Evolutionary conservation across 2,888 invertebrate species (phyloP), one percentile per base, ranked within the genome.

Genomic region (Cylindroiulus punctatus): DNA sequence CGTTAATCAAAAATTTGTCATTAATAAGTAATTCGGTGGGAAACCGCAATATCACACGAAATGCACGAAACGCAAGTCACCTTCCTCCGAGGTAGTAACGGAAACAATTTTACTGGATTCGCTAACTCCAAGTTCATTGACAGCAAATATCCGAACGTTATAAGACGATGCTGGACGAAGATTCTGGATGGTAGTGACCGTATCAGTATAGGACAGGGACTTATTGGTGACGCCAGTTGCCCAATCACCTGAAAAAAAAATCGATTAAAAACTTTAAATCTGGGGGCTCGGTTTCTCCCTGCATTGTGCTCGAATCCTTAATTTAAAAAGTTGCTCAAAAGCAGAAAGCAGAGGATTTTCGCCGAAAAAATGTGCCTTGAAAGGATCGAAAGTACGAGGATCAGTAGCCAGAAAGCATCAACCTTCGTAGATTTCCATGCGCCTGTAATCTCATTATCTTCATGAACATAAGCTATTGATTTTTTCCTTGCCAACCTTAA

Each of bases 111-210:
- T 86, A 81, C 86, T 86, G 42, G 86, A 22, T 84, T 86, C 86
- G 44, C 87, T 87, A 47, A 81, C 30, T 22, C 87, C 87, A 22
- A 87, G 36, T 44, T 87, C 87, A 40, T 87, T 87, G 82, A 87
- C 52, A 76, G 85, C 87, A n/a, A 87, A 82, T 30, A 87, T 57
- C 36, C 85, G 65, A 7, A 85, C 47, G 22, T 87, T 44, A 30
- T 87, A 87, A 10, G 85, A 47, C 0, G 85, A 47, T 7, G 86
- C 84, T 36, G 86, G 86, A 0, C 76, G 42, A 19, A 86, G 47
- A 44, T 57, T 81, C 14, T 22, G n/a, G 5, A 86, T 36, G 19
- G 81, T 76, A 10, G 30, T 57, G 65, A 40, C 42, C 32, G 84
- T 83, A 22, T 65, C 86, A 17, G 65, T 47, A 32, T 40, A 52